Evolutionary conservation across 1,140 invertebrate species (phyloP), one percentile per base, ranked within the genome.

Genomic region (Sminthurinus signatus): DNA sequence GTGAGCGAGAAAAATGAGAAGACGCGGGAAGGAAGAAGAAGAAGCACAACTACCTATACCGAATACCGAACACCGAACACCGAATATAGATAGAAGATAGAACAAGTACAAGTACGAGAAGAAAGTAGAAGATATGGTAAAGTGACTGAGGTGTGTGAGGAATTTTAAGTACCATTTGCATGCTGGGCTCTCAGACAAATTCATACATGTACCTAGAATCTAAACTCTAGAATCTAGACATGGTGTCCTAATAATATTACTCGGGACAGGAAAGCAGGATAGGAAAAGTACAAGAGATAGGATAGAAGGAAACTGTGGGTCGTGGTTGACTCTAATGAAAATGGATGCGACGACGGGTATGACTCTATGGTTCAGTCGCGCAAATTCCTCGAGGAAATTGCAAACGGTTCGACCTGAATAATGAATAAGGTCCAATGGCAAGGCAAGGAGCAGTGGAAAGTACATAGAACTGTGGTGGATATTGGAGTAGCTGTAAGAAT

Each of bases 111-210:
- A 8, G 32, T 36, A 15, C 15, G 32, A 8, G 32, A 8, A 15
- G 44, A n/a, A 10, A n/a, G 44, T n/a, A n/a, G 5, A 48, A 56
- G 54, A 56, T 5, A 56, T 2, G 27, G 54, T 36, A 39, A 31
- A 56, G 54, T 56, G 39, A 15, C 3, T 10, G 31, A 56, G 54
- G 54, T 56, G 54, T 56, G 54, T 27, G 25, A 36, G 54, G 54
- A 56, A 56, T 56, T 32, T 39, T 56, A 56, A 56, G 54, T 56
- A 56, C 54, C 29, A 32, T 56, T 56, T 56, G 8, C 39, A 42
- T 42, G 10, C n/a, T 42, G 10, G 10, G n/a, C 39, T 42, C 39
- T n/a, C n/a, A 42, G 10, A 42, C 39, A 42, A n/a, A 42, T n/a
- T n/a, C n/a, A n/a, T n/a, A n/a, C n/a, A n/a, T n/a, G n/a, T n/a